Base-by-base conservation (phyloP, 2,888 invertebrate species). In the Spodoptera picta region DNA sequence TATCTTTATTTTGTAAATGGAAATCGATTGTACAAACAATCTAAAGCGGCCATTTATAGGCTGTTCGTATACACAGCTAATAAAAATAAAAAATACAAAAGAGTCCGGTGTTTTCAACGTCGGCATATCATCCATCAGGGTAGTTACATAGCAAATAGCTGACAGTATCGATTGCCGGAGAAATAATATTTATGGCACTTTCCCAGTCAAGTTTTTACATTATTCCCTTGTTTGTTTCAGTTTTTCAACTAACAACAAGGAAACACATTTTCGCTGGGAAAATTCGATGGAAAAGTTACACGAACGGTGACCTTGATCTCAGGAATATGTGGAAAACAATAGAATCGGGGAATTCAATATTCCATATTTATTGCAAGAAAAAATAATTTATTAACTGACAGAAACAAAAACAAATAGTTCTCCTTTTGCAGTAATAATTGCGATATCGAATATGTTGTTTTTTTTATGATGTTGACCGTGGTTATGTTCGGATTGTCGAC, bases 151-250 rank as follows among this genome's bases (percentile, higher is more conserved):
- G 86, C 87, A 89, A 90, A 89, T 90, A 86, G 87, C 86, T 86
- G 87, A 90, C 88, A 87, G 86, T 88, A 90, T 90, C 88, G 90
- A 90, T 86, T 87, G 86, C 86, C 73, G 84, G 84, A 81, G 87
- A 87, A 88, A 89, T 85, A 85, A 86, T 88, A 89, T 88, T 89
- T 87, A 90, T 87, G 76, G 83, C 79, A 82, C 80, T 85, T 83
- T 69, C 73, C 11, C 69, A 83, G 83, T 80, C 78, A 88, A 89
- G 83, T 88, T 86, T 79, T 75, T 82, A 77, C 82, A 84, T 84
- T 84, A 86, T 83, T 76, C 76, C 79, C 83, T 80, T 88, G 85
- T 88, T 88, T 87, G 84, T 85, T 84, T 84, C 83, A 78, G 85
- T 87, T 87, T 87, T 86, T 74, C 78, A 77, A 80, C 75, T 79